Conservation (phyloP, 1,140 invertebrate species). For the Calephelis virginiensis region DNA sequence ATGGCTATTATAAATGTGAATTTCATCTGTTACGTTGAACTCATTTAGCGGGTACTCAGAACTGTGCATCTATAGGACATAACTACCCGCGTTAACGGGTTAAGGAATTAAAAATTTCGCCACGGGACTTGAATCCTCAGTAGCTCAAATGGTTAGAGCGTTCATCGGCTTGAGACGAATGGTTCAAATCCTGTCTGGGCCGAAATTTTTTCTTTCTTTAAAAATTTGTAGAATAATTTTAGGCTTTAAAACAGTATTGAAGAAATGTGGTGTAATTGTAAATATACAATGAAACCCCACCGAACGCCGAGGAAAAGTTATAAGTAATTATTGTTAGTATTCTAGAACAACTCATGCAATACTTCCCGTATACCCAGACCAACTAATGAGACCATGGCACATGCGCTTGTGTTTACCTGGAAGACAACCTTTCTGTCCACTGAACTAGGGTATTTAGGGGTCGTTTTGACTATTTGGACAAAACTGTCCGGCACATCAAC, state of each 20-base stretch:
- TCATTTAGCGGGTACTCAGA: too few species aligned
- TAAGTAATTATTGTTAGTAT: conserved; percentile 2
- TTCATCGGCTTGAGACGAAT: too few species aligned
- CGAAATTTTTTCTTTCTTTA: too few species aligned
- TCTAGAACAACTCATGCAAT: conserved; percentile 2
- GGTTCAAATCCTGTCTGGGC: too few species aligned
- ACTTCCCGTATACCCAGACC: not conserved
- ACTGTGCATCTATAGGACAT: too few species aligned
- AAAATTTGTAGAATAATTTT: too few species aligned
- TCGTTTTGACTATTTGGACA: conserved; percentile 85
- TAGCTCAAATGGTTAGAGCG: too few species aligned
- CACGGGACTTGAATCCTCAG: too few species aligned
- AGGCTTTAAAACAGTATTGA: not conserved
- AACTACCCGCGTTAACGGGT: too few species aligned
- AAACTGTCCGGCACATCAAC: conserved; percentile 88
- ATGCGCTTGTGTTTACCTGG: conserved; percentile 71
- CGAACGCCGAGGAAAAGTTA: not conserved
- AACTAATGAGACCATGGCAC: conserved; percentile 39
- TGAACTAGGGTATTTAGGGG: conserved; percentile 86
- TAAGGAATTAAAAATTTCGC: too few species aligned
- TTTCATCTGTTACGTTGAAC: too few species aligned
- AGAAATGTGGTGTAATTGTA: not conserved
- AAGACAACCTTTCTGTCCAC: conserved; percentile 72
- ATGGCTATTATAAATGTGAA: too few species aligned
- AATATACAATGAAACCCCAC: not conserved